Evolutionary conservation across 1,140 invertebrate species (phyloP).

Genomic region (Sitophilus oryzae): DNA sequence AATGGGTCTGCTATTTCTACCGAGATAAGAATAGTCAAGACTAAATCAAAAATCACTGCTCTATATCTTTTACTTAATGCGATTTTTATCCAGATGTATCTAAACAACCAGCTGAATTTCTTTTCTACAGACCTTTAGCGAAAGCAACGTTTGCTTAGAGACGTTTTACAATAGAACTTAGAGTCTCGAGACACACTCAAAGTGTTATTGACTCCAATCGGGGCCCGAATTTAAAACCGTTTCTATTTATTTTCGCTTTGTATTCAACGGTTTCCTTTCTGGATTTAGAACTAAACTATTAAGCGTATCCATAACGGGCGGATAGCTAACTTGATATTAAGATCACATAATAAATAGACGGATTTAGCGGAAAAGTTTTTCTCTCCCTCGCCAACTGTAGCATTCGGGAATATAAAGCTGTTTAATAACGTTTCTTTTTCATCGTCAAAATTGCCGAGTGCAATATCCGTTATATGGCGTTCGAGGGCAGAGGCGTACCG

Average conservation of each 20-base stretch:
- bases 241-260: slow-evolving; percentile 4
- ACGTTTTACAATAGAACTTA: neutral
- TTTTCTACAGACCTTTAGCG: neutral
- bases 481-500: neutral
- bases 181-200: neutral
- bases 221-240: neutral
- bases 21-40: too few species aligned
- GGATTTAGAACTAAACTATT: slow-evolving; percentile 2
- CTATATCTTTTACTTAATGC: too few species aligned
- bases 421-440: slow-evolving; percentile 24
- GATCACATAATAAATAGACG: slow-evolving; percentile 1
- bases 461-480: slow-evolving; percentile 18
- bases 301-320: neutral
- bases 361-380: neutral
- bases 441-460: slow-evolving; percentile 14
- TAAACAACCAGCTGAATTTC: too few species aligned
- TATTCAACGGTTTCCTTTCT: neutral
- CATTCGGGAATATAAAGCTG: slow-evolving; percentile 18
- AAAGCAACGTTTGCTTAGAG: neutral
- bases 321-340: slow-evolving; percentile 6
- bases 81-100: too few species aligned
- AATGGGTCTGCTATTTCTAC: too few species aligned
- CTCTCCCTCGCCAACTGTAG: neutral
- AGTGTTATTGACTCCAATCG: neutral
- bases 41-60: too few species aligned